phyloP scores from a whole-genome alignment of 2,797 vertebrate genomes.

The Nannoperca obscura region DNA sequence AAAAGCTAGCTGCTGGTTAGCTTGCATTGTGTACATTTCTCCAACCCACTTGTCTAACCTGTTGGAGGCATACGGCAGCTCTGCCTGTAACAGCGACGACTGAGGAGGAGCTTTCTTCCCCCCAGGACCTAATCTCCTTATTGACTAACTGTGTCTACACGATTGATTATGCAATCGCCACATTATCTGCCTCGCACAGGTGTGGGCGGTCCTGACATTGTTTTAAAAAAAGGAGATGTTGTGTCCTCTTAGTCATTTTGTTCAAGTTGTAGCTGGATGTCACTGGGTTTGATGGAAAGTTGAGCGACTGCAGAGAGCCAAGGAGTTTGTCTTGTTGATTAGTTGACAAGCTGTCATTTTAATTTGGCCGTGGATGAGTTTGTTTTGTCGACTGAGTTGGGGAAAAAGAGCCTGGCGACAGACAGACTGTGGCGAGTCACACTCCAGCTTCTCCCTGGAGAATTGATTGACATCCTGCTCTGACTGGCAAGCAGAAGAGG shows the following conservation, averaged over 20 bases:
- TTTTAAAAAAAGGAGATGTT: neutral
- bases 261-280: conserved; percentile 3
- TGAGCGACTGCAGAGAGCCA: conserved; percentile 41
- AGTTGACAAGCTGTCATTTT: conserved; percentile 13
- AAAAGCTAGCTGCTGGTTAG: neutral
- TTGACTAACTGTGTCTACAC: conserved; percentile 36
- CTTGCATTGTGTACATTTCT: neutral
- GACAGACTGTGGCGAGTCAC: conserved; percentile 49
- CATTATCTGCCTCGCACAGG: conserved; percentile 59
- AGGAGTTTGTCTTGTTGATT: conserved; percentile 39
- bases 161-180: no score
- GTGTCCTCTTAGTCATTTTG: conserved; percentile 25
- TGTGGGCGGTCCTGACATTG: conserved; percentile 3
- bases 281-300: conserved; percentile 34
- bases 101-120: conserved; percentile 30
- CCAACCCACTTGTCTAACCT: no score
- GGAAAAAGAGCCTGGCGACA: conserved; percentile 9
- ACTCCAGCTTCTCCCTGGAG: conserved; percentile 21
- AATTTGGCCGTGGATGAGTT: conserved; percentile 47
- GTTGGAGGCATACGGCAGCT: neutral
- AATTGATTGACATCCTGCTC: conserved; percentile 29
- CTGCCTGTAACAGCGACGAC: conserved; percentile 12
- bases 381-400: conserved; percentile 41
- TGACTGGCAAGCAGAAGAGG: conserved; percentile 28
- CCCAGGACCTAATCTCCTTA: conserved; percentile 60